Base-by-base conservation (phyloP, 2,113 vertebrate species). In the Trogon melanurus region DNA sequence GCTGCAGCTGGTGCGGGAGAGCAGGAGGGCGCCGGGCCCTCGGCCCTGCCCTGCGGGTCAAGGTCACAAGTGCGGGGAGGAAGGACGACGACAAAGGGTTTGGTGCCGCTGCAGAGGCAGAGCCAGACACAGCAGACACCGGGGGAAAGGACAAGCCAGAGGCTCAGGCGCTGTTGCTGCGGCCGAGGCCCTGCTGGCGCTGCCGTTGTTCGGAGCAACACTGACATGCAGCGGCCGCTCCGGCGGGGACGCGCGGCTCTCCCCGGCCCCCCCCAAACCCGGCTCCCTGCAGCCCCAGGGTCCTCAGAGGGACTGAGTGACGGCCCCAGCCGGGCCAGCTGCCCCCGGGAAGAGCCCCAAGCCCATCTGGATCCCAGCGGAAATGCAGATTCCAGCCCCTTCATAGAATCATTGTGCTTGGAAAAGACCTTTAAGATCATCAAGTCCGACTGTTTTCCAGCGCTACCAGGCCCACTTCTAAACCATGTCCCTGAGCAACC, bases 211-310 rank as follows among this genome's bases (percentile, higher is more conserved):
- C 91, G 90, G 96, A 91, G 62, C 97, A 91, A 97, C 89, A 97
- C 92, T 97, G 98, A 97, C 97, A 97, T 97, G 96, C 91, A 96
- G 97, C 92, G 97, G 97, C 25, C 64, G 91, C 32, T 50, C 44
- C 36, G 36, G 36, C 36, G 36, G 36, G 36, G 36, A 36, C 36
- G 36, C 36, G 36, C 36, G 36, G 36, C 36, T 36, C 36, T 36
- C 9, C 36, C 36, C 36, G 36, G 36, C 36, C 36, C 36, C 36
- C 36, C 36, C 36, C n/a, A n/a, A 36, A 36, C 36, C 36, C 36
- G 36, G 36, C 36, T 36, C 36, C 36, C 36, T 36, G 36, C 36
- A 36, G 36, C 36, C 36, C 36, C 36, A 36, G 36, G 36, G 36
- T 36, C 36, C 36, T 36, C 36, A 36, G 36, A 36, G 36, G 36